Evolutionary conservation across 2,888 invertebrate genomes (phyloP).

Genomic region (Rhogogaster chlorosoma): DNA sequence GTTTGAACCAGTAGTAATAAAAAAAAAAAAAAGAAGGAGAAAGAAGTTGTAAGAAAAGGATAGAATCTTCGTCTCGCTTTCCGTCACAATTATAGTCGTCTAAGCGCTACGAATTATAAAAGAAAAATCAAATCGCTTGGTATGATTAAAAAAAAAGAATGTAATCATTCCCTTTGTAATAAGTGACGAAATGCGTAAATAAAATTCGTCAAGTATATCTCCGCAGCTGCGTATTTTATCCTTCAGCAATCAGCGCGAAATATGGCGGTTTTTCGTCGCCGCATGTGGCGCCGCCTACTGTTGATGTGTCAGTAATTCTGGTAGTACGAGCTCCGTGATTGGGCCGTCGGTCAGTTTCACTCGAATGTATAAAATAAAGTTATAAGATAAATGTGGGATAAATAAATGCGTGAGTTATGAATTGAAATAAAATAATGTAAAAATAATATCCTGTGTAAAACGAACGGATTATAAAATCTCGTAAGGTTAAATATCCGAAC

Average conservation of each 20-base stretch:
- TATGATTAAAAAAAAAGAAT: background rate
- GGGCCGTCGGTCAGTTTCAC: constrained; percentile 62
- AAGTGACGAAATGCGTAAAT: background rate
- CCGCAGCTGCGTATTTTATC: constrained; percentile 11
- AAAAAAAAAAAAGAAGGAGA: background rate
- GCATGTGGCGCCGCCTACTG: constrained; percentile 72
- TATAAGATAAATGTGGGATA: constrained; percentile 16
- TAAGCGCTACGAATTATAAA: background rate
- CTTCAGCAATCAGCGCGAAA: background rate
- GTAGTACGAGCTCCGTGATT: constrained; percentile 68
- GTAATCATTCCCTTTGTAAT: background rate
- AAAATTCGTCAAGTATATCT: background rate
- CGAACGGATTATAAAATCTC: background rate
- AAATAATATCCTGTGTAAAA: background rate
- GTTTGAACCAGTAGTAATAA: constrained; percentile 16
- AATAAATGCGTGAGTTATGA: background rate
- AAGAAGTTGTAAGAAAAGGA: background rate
- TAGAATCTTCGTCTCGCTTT: background rate
- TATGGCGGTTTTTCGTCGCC: constrained; percentile 68
- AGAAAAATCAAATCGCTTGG: background rate
- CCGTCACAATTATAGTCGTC: background rate
- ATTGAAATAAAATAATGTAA: background rate
- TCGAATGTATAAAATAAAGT: constrained; percentile 37
- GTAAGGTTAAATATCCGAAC: constrained; percentile 23
- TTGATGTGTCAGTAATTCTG: constrained; percentile 62